phyloP scores from a whole-genome alignment of 2,113 vertebrate genomes.

The Brachypteracias leptosomus region DNA sequence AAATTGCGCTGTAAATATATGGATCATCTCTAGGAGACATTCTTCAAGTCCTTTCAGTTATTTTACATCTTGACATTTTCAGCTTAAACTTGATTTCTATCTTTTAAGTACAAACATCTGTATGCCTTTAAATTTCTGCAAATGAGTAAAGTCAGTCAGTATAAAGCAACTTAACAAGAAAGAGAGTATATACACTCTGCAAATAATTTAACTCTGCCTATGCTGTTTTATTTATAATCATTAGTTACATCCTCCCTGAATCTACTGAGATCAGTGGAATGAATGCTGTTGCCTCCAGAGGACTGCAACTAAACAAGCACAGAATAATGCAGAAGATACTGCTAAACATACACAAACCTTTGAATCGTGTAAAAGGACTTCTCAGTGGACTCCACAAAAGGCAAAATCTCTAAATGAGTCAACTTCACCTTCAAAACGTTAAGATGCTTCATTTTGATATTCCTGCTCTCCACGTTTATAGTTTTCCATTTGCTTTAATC shows the following conservation, averaged over 20 bases:
- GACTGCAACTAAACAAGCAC: background rate
- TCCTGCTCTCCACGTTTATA: background rate
- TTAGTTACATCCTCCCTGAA: background rate
- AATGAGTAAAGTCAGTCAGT: background rate
- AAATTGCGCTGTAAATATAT: background rate
- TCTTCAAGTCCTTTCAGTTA: background rate
- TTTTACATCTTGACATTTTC: background rate
- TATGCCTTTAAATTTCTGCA: background rate
- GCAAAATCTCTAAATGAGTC: background rate
- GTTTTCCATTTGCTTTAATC: background rate
- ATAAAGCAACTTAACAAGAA: background rate
- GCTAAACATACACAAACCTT: background rate
- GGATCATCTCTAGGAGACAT: background rate
- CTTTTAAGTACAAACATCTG: background rate
- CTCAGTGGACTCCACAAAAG: background rate
- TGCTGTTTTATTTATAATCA: background rate
- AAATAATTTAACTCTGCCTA: background rate
- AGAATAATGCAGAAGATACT: background rate
- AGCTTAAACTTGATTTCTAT: background rate
- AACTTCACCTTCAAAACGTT: constrained; percentile 3
- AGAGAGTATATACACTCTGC: background rate
- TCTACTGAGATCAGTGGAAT: background rate
- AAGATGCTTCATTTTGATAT: background rate
- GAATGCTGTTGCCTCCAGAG: background rate
- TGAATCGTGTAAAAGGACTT: background rate